Evolutionary conservation across 1,140 invertebrate genomes (phyloP).

Genomic region (Macrocentrus cingulum): DNA sequence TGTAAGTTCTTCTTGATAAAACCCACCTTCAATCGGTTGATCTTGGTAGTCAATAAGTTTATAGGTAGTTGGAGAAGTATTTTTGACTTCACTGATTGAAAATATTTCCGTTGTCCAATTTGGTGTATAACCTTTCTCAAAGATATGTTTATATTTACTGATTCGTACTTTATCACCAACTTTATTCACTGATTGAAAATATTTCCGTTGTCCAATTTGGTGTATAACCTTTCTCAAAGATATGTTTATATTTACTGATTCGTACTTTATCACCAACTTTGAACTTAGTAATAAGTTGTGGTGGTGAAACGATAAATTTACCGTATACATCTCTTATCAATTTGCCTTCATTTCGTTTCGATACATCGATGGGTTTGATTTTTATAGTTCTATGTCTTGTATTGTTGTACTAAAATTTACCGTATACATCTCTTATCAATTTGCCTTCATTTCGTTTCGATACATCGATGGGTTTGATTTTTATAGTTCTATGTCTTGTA

Average conservation of each 20-base stretch:
- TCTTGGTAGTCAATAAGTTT: background rate
- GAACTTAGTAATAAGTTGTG: background rate
- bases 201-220: no score
- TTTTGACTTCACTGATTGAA: background rate
- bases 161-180: conserved; percentile 6
- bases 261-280: no score
- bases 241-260: no score
- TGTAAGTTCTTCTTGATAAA: background rate
- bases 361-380: no score
- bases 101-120: conserved; percentile 1
- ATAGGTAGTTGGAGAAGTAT: background rate
- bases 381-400: no score
- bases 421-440: background rate
- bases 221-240: no score
- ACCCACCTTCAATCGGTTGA: background rate
- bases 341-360: no score
- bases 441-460: background rate
- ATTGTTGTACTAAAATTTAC: no score
- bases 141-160: conserved; percentile 7
- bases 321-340: no score
- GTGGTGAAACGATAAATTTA: no score
- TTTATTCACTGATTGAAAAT: no score
- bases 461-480: conserved; percentile 9
- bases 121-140: conserved; percentile 12
- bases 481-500: conserved; percentile 11